These are phyloP conservation scores for Sialia sialis DNA, from an alignment of 2,113 vertebrate genomes.

Conservation along the genomic window DNA sequence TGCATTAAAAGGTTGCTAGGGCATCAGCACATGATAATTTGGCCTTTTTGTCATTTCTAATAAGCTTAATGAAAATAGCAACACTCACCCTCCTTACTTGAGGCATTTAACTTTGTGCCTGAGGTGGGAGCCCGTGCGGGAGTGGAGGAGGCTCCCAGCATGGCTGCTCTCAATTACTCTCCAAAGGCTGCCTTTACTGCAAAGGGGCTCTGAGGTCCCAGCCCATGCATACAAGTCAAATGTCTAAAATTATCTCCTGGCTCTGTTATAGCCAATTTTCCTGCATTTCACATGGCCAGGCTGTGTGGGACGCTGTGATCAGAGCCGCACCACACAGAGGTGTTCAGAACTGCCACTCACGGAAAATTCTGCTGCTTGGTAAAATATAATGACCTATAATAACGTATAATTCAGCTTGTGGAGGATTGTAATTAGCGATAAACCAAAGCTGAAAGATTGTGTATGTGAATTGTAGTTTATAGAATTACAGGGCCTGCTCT, in stretches of 20 bases:
- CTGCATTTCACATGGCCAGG: background rate
- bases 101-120: slow-evolving; percentile 32
- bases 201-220: background rate
- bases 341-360: background rate
- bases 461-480: slow-evolving; percentile 15
- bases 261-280: background rate
- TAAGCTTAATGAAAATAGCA: slow-evolving; percentile 45
- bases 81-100: background rate
- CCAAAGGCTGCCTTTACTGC: background rate
- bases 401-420: background rate
- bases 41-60: slow-evolving; percentile 24
- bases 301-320: background rate
- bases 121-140: background rate
- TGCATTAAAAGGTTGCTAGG: background rate
- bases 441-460: background rate
- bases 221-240: background rate
- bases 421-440: background rate
- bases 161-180: background rate
- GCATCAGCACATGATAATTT: slow-evolving; percentile 5
- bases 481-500: slow-evolving; percentile 10
- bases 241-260: background rate
- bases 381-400: slow-evolving; percentile 2
- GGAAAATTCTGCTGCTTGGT: background rate
- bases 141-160: background rate
- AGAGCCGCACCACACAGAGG: background rate